Percentiles rank a stretch among this genome's conserved stretches.
These are phyloP conservation scores for Hedychridium roseum DNA, from an alignment of 2,888 invertebrate genomes.

Conservation along the genomic window DNA sequence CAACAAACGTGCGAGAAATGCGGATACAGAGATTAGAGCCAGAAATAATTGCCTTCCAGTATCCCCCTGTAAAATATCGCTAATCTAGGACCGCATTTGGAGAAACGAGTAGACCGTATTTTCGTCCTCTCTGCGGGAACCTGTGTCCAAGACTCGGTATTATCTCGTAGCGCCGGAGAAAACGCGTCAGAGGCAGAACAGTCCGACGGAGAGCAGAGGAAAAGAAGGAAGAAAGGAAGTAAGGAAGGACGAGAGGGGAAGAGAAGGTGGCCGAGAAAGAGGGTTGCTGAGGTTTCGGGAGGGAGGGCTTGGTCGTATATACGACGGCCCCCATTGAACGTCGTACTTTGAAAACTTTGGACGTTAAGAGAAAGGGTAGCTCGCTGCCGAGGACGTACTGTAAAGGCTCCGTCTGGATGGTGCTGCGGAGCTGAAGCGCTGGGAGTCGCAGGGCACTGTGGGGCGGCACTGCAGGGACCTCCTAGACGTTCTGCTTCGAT, in stretches of 20 bases:
- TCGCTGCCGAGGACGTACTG: constrained; percentile 59
- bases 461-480: constrained; percentile 38
- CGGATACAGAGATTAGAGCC: no score
- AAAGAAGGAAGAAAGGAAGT: constrained; percentile 25
- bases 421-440: constrained; percentile 15
- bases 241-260: constrained; percentile 18
- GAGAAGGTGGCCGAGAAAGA: constrained; percentile 31
- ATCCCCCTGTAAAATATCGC: no score
- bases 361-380: constrained; percentile 62
- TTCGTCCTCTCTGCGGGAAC: constrained; percentile 22
- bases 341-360: constrained; percentile 63
- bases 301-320: constrained; percentile 41
- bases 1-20: no score
- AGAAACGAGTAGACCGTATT: no score
- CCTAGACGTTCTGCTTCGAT: constrained; percentile 49
- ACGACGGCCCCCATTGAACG: constrained; percentile 57
- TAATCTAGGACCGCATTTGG: no score
- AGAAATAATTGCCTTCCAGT: no score
- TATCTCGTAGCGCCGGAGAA: constrained; percentile 45
- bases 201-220: constrained; percentile 27
- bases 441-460: constrained; percentile 28
- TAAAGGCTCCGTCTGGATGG: constrained; percentile 47
- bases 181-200: constrained; percentile 43
- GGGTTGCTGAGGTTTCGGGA: constrained; percentile 26
- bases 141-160: constrained; percentile 24